A percentile compares a stretch with the other conserved stretches of the same genome.
Conservation (phyloP, 2,113 vertebrate genomes). For the Otocyon megalotis region DNA sequence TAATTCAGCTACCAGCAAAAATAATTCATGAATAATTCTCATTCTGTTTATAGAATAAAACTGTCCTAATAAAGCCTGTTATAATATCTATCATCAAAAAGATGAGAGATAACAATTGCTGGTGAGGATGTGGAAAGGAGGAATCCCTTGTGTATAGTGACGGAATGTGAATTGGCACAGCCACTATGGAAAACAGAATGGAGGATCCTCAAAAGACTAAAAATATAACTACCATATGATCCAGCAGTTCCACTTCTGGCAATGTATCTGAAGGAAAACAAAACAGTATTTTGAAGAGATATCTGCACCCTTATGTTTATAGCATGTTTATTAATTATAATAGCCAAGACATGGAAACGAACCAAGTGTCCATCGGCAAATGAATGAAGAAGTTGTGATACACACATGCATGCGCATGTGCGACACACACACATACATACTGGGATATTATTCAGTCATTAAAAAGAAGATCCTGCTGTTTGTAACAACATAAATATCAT, state of each 20-base stretch:
- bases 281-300: not conserved
- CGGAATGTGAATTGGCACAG: not conserved
- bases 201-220: not conserved
- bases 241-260: not conserved
- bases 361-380: not conserved
- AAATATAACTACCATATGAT: not conserved
- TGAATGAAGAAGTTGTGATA: not conserved
- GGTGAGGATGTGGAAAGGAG: not conserved
- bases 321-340: not conserved
- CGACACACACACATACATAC: not conserved
- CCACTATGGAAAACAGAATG: not conserved
- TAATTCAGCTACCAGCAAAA: not conserved
- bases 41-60: not conserved
- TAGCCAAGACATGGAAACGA: not conserved
- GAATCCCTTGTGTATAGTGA: not conserved
- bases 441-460: not conserved
- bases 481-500: not conserved
- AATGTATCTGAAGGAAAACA: not conserved
- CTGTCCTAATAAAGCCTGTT: not conserved
- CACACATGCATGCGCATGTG: not conserved
- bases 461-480: not conserved
- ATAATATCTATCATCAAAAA: not conserved
- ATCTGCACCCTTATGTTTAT: not conserved
- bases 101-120: not conserved
- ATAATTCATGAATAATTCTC: slow-evolving; percentile 31